These are phyloP conservation scores for Sarcophaga variegata DNA, from an alignment of 2,888 invertebrate genomes.

Conservation along the genomic window DNA sequence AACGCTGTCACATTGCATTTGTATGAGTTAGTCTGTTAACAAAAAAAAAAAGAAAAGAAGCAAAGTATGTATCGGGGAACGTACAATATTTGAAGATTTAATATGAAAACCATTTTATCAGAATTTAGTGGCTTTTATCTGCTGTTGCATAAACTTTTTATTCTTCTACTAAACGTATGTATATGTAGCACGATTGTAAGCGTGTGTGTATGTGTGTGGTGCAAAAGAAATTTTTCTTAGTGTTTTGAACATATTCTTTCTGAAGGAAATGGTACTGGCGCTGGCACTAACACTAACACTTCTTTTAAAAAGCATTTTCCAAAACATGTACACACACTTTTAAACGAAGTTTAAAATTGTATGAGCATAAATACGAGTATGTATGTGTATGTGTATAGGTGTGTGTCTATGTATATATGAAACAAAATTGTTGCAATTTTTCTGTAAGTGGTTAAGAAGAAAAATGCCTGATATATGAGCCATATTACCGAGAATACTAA, in stretches of 20 bases:
- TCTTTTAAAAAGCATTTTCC: constrained; percentile 16
- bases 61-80: constrained; percentile 17
- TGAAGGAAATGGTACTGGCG: background rate
- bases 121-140: constrained; percentile 57
- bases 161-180: background rate
- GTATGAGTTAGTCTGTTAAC: background rate
- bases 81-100: constrained; percentile 57
- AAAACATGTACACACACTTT: background rate
- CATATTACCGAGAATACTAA: background rate
- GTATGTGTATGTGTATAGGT: too few species aligned
- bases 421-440: constrained; percentile 29
- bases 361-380: too few species aligned
- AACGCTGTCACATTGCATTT: too few species aligned
- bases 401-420: background rate
- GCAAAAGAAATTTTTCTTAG: background rate
- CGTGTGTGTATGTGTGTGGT: background rate
- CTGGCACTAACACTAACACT: background rate
- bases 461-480: constrained; percentile 23
- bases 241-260: background rate
- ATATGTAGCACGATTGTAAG: background rate
- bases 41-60: constrained; percentile 8
- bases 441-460: constrained; percentile 8
- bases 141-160: constrained; percentile 23
- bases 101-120: constrained; percentile 66
- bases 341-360: background rate